Conservation (phyloP, 2,113 vertebrate species). For the Percina caprodes region DNA sequence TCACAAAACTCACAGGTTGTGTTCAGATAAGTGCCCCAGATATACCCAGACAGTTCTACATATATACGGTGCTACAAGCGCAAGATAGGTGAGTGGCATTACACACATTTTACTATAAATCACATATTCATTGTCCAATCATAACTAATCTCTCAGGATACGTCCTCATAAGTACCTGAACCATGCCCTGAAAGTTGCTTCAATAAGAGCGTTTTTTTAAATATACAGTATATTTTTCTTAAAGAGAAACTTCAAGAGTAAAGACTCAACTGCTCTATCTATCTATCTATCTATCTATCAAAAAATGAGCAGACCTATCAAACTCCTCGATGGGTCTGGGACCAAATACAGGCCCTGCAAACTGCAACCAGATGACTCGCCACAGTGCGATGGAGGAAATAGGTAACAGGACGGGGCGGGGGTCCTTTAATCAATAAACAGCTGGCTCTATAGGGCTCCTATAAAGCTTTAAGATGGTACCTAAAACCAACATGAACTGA, state of each 20-base stretch:
- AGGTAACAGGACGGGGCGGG: background rate
- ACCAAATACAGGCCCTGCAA: slow-evolving; percentile 16
- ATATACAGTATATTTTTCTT: slow-evolving; percentile 19
- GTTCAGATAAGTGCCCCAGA: too few relatives aligned
- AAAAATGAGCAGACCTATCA: slow-evolving; percentile 22
- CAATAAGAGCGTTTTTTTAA: background rate
- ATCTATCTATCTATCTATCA: too few relatives aligned
- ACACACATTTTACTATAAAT: too few relatives aligned
- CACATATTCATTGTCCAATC: too few relatives aligned
- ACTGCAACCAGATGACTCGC: slow-evolving; percentile 44
- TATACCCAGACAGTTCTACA: too few relatives aligned
- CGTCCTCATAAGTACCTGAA: too few relatives aligned
- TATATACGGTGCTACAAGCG: too few relatives aligned
- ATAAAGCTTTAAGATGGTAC: slow-evolving; percentile 31
- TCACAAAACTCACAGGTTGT: too few relatives aligned
- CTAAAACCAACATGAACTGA: slow-evolving; percentile 56
- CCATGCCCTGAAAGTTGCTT: too few relatives aligned
- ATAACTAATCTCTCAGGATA: too few relatives aligned
- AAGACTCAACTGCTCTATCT: slow-evolving; percentile 1
- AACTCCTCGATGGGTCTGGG: slow-evolving; percentile 4
- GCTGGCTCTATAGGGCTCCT: slow-evolving; percentile 26
- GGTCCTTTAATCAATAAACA: slow-evolving; percentile 41
- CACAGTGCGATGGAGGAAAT: background rate
- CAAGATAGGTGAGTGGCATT: too few relatives aligned
- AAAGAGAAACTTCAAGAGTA: background rate